A percentile compares a stretch with the other conserved stretches of the same genome.
Conservation (phyloP, 2,113 vertebrate species). For the Nymphicus hollandicus region DNA sequence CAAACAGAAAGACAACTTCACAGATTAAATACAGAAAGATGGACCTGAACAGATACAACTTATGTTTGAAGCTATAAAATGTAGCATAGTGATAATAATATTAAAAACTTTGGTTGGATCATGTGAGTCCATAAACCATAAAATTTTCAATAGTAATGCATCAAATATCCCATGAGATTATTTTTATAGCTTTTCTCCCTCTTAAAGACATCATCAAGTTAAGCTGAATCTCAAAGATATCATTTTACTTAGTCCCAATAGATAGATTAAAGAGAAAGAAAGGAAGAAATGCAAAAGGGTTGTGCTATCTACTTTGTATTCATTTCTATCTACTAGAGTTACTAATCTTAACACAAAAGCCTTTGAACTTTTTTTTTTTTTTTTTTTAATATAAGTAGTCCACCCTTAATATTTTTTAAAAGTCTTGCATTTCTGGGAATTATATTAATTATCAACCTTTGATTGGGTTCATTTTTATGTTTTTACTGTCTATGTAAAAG, state of each 20-base stretch:
- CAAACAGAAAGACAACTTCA: not conserved
- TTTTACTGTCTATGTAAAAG: not conserved
- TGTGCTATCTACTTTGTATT: not conserved
- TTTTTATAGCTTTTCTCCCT: not conserved
- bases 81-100: not conserved
- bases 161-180: not conserved
- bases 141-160: not conserved
- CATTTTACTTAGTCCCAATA: not conserved
- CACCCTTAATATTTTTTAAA: not conserved
- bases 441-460: constrained; percentile 27
- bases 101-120: not conserved
- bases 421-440: not conserved
- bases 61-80: not conserved
- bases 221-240: not conserved
- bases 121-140: not conserved
- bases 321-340: not conserved
- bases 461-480: not conserved
- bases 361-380: not conserved
- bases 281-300: not conserved
- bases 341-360: constrained; percentile 25
- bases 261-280: not conserved
- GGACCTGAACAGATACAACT: not conserved
- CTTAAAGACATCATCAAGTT: not conserved
- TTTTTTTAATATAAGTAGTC: not conserved
- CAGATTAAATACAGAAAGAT: not conserved